Evolutionary conservation across 2,797 vertebrate species (phyloP), one percentile per base, ranked within the genome.

Genomic region (Valencia hispanica): DNA sequence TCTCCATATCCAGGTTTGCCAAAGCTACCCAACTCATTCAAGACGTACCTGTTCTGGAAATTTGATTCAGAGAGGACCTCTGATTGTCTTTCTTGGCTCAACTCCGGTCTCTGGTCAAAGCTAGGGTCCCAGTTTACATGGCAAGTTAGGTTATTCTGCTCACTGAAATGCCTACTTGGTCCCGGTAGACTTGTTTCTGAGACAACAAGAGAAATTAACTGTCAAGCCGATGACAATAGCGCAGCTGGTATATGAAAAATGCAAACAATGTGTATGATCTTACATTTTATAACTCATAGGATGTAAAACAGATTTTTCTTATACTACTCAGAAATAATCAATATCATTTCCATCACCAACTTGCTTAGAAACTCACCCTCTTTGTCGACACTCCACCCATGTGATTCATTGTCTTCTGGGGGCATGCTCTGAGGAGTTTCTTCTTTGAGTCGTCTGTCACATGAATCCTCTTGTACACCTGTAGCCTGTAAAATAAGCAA

Each of bases 401-500:
- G 87, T 4, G 88, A 77, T 57, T 92, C 88, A 72, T 74, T 73
- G 1, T 79, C 76, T 74, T 88, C 81, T 22, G 89, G 59, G 0
- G 79, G 25, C 14, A 27, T 82, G 70, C 81, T 81, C 69, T 79
- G 87, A 61, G 91, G 81, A 22, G 71, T 68, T 86, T 95, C 95
- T 55, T 93, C 91, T 84, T 96, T 96, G 22, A 93, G 86, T 34
- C 91, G 50, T 71, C 83, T 79, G 68, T 93, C 88, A 77, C 92
- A 65, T 81, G 93, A 93, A 39, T 86, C 86, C 68, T 73, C 74
- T 57, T 90, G 87, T 66, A 65, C 59, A 80, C 77, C 68, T 39
- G 68, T 30, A 61, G 80, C 80, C 94, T 95, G 86, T 11, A 25
- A 78, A 2, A 73, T 12, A 70, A 25, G 69, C 20, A 79, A 10